Conservation (phyloP, 1,140 invertebrate genomes). For the Ridgeia piscesae region DNA sequence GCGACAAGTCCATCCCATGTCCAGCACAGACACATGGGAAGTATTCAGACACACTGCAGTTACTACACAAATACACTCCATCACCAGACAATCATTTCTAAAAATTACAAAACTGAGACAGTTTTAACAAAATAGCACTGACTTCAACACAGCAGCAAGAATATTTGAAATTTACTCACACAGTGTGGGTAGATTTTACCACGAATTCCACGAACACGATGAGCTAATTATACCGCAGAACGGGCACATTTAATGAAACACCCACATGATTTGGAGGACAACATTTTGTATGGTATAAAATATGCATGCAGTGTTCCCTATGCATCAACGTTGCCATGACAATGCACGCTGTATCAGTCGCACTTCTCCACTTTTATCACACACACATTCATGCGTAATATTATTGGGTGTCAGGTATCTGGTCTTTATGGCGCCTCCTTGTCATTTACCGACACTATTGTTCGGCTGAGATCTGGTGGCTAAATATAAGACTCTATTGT, state of each 20-base stretch:
- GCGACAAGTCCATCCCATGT: neutral
- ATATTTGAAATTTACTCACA: neutral
- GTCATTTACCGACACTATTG: neutral
- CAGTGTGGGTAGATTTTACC: neutral
- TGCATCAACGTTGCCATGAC: neutral
- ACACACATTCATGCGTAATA: neutral
- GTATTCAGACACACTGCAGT: neutral
- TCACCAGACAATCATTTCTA: neutral
- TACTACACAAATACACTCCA: neutral
- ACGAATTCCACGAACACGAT: neutral
- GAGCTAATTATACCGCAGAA: neutral
- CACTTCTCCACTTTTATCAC: neutral
- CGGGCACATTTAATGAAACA: neutral
- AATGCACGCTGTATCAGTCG: neutral
- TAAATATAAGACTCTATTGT: constrained; percentile 2
- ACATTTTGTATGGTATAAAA: neutral
- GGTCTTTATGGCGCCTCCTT: neutral
- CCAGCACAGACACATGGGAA: neutral
- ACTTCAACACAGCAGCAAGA: neutral
- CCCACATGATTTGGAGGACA: neutral
- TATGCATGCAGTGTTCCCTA: neutral
- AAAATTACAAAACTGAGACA: neutral
- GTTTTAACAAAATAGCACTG: neutral
- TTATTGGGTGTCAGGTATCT: neutral
- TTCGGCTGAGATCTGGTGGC: neutral